Percentiles rank a stretch among this genome's conserved stretches.
Conservation (phyloP, 2,888 invertebrate species). For the Maniola hyperantus region DNA sequence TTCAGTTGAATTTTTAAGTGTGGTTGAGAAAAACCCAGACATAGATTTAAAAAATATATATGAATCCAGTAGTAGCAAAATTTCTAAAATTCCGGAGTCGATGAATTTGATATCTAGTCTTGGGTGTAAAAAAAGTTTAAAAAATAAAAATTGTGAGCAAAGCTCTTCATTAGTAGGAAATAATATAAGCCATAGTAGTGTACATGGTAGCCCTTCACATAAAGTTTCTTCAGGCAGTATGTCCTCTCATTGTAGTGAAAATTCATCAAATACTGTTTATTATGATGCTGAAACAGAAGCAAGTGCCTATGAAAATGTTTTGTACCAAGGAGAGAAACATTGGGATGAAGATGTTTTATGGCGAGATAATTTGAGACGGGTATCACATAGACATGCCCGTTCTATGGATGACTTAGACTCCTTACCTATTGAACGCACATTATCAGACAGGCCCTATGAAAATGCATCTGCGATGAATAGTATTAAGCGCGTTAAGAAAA, state of each 20-base stretch:
- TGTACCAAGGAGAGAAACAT: slow-evolving; percentile 85
- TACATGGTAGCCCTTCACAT: slow-evolving; percentile 55
- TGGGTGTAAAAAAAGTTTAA: slow-evolving; percentile 72
- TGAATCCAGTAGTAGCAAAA: slow-evolving; percentile 85
- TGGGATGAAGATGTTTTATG: slow-evolving; percentile 93
- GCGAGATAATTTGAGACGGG: slow-evolving; percentile 90
- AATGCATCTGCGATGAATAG: slow-evolving; percentile 67
- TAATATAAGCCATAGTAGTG: slow-evolving; percentile 44
- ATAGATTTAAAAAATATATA: slow-evolving; percentile 89
- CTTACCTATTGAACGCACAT: slow-evolving; percentile 52
- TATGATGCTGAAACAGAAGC: slow-evolving; percentile 75
- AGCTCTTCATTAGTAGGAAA: slow-evolving; percentile 57
- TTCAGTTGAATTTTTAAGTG: slow-evolving; percentile 85
- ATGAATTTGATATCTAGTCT: slow-evolving; percentile 74
- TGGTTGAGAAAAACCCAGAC: slow-evolving; percentile 85
- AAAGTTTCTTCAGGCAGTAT: slow-evolving; percentile 74
- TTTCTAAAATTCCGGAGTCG: slow-evolving; percentile 81
- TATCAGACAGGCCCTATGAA: slow-evolving; percentile 54
- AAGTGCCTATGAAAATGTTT: slow-evolving; percentile 72
- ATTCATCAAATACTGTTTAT: slow-evolving; percentile 76
- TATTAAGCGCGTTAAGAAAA: slow-evolving; percentile 71
- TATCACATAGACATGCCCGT: slow-evolving; percentile 90
- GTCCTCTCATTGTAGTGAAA: slow-evolving; percentile 77
- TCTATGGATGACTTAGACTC: slow-evolving; percentile 91
- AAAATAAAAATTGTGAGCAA: slow-evolving; percentile 53